phyloP scores from a whole-genome alignment of 2,888 invertebrate species.

The Cheilosia vulpina region DNA sequence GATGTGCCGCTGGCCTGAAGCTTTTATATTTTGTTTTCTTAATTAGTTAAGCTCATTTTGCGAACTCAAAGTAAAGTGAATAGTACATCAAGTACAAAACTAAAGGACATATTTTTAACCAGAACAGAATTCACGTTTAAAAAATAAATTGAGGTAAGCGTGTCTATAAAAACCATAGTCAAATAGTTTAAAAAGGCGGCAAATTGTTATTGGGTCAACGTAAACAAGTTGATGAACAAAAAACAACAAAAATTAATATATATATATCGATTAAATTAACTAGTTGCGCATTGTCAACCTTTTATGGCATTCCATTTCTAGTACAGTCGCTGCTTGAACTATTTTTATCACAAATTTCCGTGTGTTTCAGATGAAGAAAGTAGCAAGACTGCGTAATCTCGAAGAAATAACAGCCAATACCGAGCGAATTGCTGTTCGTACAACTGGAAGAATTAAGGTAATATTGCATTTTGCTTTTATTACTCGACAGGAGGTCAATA shows the following conservation, averaged over 20 bases:
- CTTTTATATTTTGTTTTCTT: not conserved
- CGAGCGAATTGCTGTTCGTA: constrained; percentile 78
- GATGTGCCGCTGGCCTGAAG: not conserved
- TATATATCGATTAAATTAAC: not conserved
- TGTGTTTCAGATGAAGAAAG: constrained; percentile 59
- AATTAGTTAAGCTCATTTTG: not conserved
- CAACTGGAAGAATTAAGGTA: constrained; percentile 82
- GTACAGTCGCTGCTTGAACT: constrained; percentile 12
- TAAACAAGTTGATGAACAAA: constrained; percentile 20
- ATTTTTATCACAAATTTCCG: constrained; percentile 16
- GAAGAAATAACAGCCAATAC: constrained; percentile 44
- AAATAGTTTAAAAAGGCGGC: constrained; percentile 33
- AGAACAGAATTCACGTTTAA: not conserved
- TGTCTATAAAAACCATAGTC: not conserved
- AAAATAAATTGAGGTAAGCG: constrained; percentile 4
- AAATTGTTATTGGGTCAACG: constrained; percentile 20
- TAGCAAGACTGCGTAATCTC: constrained; percentile 51
- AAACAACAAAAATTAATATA: not conserved
- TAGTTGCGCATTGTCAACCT: not conserved
- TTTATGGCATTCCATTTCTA: not conserved
- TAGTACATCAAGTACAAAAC: not conserved
- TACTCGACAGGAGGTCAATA: not conserved
- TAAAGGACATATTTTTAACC: not conserved
- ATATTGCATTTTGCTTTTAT: constrained; percentile 6
- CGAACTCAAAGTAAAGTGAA: not conserved